Evolutionary conservation across 2,113 vertebrate genomes (phyloP).

Genomic region (Corvus moneduloides): DNA sequence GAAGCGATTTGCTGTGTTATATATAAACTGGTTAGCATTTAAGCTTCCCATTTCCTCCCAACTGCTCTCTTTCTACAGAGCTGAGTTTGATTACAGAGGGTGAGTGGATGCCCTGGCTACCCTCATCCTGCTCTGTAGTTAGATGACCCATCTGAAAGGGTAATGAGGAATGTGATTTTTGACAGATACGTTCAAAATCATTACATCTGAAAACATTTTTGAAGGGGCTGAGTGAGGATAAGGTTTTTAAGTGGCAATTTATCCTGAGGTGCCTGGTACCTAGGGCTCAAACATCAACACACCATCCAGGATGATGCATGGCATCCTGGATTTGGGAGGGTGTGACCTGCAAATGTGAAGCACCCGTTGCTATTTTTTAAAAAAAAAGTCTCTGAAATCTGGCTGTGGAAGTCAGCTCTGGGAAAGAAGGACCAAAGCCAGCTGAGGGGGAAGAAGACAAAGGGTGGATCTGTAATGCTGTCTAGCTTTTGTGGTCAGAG

Average conservation of each 20-base stretch:
- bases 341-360: not conserved
- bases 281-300: not conserved
- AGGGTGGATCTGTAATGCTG: not conserved
- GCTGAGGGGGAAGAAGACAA: not conserved
- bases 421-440: not conserved
- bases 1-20: not conserved
- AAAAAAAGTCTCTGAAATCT: not conserved
- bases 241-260: not conserved
- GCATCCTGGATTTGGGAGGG: accelerated
- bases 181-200: not conserved
- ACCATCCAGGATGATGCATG: not conserved
- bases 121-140: not conserved
- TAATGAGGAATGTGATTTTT: not conserved
- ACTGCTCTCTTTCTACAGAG: not conserved
- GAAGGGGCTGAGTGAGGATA: not conserved
- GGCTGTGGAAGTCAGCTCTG: not conserved
- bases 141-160: not conserved
- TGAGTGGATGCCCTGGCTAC: not conserved
- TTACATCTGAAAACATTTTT: not conserved
- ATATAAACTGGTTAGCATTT: not conserved
- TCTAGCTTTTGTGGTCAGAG: not conserved
- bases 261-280: not conserved
- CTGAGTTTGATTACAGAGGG: not conserved
- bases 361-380: not conserved
- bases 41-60: not conserved